Percentiles rank a stretch among this genome's conserved stretches.
Conservation (phyloP, 2,888 invertebrate genomes). For the Drosophila birchii region DNA sequence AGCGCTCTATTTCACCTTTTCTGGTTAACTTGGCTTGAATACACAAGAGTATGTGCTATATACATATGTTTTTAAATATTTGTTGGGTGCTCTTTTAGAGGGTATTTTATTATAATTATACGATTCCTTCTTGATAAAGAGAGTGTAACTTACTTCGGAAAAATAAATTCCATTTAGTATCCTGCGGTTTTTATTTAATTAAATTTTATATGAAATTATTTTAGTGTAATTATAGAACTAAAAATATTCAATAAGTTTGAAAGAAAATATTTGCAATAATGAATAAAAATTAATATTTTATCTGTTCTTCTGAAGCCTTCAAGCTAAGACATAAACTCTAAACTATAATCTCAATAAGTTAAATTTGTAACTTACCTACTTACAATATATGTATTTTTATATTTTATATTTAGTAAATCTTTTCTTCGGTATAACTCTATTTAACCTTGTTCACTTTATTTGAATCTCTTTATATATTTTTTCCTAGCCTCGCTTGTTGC, state of each 20-base stretch:
- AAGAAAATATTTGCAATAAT: too few species aligned
- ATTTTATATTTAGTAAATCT: background rate
- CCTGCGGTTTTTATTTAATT: too few species aligned
- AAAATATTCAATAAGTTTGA: too few species aligned
- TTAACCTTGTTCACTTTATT: background rate
- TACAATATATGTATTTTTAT: background rate
- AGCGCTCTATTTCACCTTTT: constrained; percentile 58
- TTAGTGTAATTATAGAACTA: too few species aligned
- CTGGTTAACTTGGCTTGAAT: constrained; percentile 37
- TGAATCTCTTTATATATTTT: background rate
- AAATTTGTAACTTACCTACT: too few species aligned
- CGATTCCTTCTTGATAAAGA: background rate
- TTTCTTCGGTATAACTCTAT: background rate
- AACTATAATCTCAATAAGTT: background rate
- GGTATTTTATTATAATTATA: background rate
- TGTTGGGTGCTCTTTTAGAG: constrained; percentile 1
- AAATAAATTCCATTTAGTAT: background rate
- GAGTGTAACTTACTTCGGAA: too few species aligned
- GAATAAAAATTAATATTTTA: too few species aligned
- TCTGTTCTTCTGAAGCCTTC: too few species aligned
- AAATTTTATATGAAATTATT: too few species aligned
- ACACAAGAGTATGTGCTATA: background rate
- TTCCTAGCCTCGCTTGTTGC: constrained; percentile 56
- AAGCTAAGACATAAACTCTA: too few species aligned
- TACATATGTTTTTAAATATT: constrained; percentile 2